A percentile compares a stretch with the other conserved stretches of the same genome.
phyloP scores from a whole-genome alignment of 2,888 invertebrate species.

The Synergus itoensis region DNA sequence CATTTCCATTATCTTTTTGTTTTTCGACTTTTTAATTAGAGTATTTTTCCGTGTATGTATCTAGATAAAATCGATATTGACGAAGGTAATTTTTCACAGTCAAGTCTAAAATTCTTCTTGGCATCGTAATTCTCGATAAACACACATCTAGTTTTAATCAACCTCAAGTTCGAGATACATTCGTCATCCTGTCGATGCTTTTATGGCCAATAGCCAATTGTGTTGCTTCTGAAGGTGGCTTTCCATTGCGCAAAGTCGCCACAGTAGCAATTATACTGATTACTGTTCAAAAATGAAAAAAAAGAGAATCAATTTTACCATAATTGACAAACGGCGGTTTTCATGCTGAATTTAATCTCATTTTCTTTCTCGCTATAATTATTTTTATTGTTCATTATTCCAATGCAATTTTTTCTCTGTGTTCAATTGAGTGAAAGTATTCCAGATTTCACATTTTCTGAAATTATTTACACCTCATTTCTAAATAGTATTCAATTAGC shows the following conservation, averaged over 20 bases:
- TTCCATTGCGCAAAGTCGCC: slow-evolving; percentile 58
- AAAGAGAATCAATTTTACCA: neutral
- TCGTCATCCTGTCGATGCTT: slow-evolving; percentile 32
- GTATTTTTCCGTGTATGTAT: neutral
- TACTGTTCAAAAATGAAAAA: neutral
- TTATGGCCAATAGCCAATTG: neutral
- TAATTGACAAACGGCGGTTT: neutral
- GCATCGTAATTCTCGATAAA: neutral
- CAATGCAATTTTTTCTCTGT: neutral
- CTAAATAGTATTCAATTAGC: neutral
- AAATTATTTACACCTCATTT: neutral
- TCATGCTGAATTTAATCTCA: neutral
- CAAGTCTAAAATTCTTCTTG: neutral
- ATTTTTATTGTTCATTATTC: neutral
- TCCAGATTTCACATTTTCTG: no score
- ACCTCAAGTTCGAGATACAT: slow-evolving; percentile 27
- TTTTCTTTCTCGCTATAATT: neutral
- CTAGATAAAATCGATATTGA: neutral
- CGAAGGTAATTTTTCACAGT: neutral
- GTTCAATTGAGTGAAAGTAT: no score
- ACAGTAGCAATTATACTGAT: slow-evolving; percentile 42
- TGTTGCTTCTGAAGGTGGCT: slow-evolving; percentile 52
- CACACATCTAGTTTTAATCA: slow-evolving; percentile 25
- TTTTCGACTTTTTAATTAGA: neutral
- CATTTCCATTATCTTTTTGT: neutral